A percentile compares a stretch with the other conserved stretches of the same genome.
phyloP scores from a whole-genome alignment of 2,113 vertebrate genomes.

The Ictidomys tridecemlineatus region DNA sequence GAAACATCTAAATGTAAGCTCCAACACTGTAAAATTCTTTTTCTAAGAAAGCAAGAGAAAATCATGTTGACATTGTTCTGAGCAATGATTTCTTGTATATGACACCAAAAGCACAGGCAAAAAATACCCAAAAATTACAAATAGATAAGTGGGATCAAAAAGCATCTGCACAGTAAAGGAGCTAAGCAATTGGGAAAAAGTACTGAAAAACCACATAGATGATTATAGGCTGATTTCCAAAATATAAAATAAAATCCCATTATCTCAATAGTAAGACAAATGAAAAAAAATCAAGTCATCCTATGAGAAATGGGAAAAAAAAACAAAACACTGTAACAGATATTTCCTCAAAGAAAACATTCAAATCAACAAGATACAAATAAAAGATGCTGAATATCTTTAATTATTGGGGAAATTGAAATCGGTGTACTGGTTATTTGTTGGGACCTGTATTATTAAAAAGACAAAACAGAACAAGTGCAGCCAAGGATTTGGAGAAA shows the following conservation, averaged over 20 bases:
- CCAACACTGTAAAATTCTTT: not conserved
- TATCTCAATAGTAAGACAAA: too few species aligned
- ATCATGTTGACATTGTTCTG: not conserved
- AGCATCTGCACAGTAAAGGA: too few species aligned
- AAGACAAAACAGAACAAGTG: not conserved
- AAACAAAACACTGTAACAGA: too few species aligned
- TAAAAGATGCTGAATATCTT: not conserved
- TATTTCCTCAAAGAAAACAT: not conserved
- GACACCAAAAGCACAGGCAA: not conserved
- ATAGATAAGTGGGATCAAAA: not conserved
- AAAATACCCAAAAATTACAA: not conserved
- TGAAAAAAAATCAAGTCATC: too few species aligned
- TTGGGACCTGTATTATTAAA: not conserved
- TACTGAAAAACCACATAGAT: not conserved
- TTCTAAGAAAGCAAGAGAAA: not conserved
- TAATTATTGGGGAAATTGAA: not conserved
- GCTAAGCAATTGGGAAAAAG: not conserved
- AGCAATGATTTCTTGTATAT: not conserved
- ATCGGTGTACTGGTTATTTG: not conserved
- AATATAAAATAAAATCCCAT: too few species aligned
- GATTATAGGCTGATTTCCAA: too few species aligned
- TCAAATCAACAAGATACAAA: not conserved
- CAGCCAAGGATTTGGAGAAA: too few species aligned
- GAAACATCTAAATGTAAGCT: not conserved
- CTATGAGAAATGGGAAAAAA: too few species aligned